Base-by-base conservation (phyloP, 1,140 invertebrate species). In the Cardiocondyla obscurior region DNA sequence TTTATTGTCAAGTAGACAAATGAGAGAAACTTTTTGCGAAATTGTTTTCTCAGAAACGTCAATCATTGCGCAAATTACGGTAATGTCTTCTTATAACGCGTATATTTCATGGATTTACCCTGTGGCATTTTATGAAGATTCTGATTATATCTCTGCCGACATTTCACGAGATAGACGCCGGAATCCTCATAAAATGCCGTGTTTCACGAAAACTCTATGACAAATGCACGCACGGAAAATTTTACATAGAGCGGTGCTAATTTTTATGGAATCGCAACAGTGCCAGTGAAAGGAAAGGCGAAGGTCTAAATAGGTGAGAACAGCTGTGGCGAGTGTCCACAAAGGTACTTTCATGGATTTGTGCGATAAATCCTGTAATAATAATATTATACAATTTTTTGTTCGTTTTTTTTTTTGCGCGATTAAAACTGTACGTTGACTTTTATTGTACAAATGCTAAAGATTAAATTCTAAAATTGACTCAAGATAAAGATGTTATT, bases 221-320 rank as follows among this genome's bases (percentile, higher is more conserved):
- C 62, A 67, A 67, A 30, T 30, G 16, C 10, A 25, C 42, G 19
- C 30, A 30, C 7, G 25, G 62, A 39, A 57, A 67, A 49, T 79
- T 44, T 19, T 7, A 16, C 33, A 30, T 3, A 46, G 25, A 10
- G 12, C 10, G n/a, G 0, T 1, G 33, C 14, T 51, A 51, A 69
- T 39, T 79, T 76, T 69, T 79, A 51, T 22, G 39, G 39, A 67
- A 42, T 67, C 36, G 28, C 42, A 49, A 36, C 10, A 42, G 55
- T 58, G 55, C 3, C 42, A 28, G 73, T 79, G 74, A 79, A 79
- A 79, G 74, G 74, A 79, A 69, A 69, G 22, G 33, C 36, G 62
- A 67, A 79, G 62, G 74, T 79, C 22, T 62, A 46, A 39, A 22
- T 77, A 36, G 0, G 28, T 33, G 14, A 44, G 30, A 62, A 74